Base-by-base conservation (phyloP, 2,797 vertebrate genomes). In the Parotocinclus haroldoi region DNA sequence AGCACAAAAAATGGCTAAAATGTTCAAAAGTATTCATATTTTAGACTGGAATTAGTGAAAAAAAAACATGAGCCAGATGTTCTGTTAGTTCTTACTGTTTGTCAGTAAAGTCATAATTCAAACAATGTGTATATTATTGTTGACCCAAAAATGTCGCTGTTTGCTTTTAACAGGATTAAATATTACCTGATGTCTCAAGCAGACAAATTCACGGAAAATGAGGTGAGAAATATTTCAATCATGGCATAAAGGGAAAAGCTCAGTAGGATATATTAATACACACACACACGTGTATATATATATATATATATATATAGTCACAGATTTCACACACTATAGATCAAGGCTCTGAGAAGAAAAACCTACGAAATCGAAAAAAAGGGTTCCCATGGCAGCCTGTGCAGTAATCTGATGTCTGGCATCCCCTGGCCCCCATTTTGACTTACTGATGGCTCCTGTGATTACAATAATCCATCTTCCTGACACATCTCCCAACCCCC, bases 161-260 rank as follows among this genome's bases (percentile, higher is more conserved):
- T 5, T 59, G 7, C 38, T 58, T 45, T 38, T 72, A 53, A 56
- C 86, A 96, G 94, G 79, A 94, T 96, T 83, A 93, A 92, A 78
- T 91, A 92, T 77, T 86, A 92, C 82, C 90, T 96, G 13, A 94
- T 92, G 91, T 93, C 93, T 44, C 94, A 95, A 77, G 94, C 94
- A 11, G 94, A 95, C 82, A 90, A 93, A 63, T 95, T 95, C 87
- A 92, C 86, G 0, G 90, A 92, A 70, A 89, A 90, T 53, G 94
- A 95, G 94, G 94, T 95, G 50, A 60, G 56, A 1, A 82, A 54
- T 53, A 27, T 8, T 42, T 52, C 5, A 10, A 40, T 10, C 18
- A 11, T 44, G 52, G 39, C 1, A 0, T 10, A 57, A 19, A 44
- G 17, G 10, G 9, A 10, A 10, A 60, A 9, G 7, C 37, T 16